Evolutionary conservation across 1,140 invertebrate genomes (phyloP).

Genomic region (Polyergus mexicanus): DNA sequence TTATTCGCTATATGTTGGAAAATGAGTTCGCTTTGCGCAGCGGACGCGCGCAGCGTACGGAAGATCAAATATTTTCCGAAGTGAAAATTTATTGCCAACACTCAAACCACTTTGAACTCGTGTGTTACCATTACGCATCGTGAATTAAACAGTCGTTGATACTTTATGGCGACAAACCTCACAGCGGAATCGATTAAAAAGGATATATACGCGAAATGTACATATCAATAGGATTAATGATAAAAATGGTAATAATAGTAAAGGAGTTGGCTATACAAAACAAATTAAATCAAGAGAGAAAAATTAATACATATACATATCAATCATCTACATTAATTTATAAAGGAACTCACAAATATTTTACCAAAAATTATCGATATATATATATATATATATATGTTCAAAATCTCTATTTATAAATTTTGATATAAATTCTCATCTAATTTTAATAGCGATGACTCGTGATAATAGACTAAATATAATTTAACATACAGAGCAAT

Average conservation of each 20-base stretch:
- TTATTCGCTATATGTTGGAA: slow-evolving; percentile 61
- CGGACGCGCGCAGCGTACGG: background rate
- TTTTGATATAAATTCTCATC: background rate
- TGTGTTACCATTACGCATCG: slow-evolving; percentile 19
- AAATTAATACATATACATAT: too few relatives aligned
- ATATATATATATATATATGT: background rate
- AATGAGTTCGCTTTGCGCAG: slow-evolving; percentile 31
- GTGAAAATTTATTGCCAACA: slow-evolving; percentile 50
- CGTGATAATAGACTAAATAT: background rate
- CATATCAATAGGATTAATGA: background rate
- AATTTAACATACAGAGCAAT: slow-evolving; percentile 27
- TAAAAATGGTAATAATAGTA: background rate
- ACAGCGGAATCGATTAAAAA: slow-evolving; percentile 5
- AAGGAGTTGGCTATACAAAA: background rate
- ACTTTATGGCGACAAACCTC: slow-evolving; percentile 22
- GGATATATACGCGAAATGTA: background rate
- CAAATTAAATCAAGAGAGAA: background rate
- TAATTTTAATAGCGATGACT: slow-evolving; percentile 22
- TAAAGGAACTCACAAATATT: background rate
- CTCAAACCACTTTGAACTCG: slow-evolving; percentile 22
- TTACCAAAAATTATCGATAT: background rate
- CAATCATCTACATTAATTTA: background rate
- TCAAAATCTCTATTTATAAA: background rate
- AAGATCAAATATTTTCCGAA: slow-evolving; percentile 57
- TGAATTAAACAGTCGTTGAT: slow-evolving; percentile 47